These are phyloP conservation scores for Sparus aurata DNA, from an alignment of 2,797 vertebrate genomes.

Conservation along the genomic window DNA sequence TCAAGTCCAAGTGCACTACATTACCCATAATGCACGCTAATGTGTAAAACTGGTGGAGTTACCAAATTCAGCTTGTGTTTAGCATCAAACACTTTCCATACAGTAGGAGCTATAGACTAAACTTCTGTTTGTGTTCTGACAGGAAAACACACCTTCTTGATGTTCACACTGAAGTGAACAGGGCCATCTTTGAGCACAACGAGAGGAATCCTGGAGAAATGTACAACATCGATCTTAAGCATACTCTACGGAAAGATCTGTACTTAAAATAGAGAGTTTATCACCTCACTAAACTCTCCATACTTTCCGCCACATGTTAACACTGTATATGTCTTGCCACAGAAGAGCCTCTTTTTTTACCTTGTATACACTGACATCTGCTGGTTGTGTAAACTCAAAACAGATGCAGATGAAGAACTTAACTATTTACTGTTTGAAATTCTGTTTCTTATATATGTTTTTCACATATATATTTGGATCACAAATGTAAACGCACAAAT, in stretches of 20 bases:
- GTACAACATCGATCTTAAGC: slow-evolving; percentile 86
- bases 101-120: slow-evolving; percentile 2
- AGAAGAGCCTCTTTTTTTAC: slow-evolving; percentile 31
- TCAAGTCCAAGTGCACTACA: no score
- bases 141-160: slow-evolving; percentile 88
- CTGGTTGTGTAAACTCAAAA: slow-evolving; percentile 16
- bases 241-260: slow-evolving; percentile 91
- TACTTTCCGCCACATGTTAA: no score
- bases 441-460: no score
- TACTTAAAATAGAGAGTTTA: slow-evolving; percentile 72
- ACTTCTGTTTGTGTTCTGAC: slow-evolving; percentile 59
- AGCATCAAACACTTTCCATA: background rate
- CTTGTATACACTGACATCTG: slow-evolving; percentile 56
- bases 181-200: slow-evolving; percentile 86
- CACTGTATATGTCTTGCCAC: background rate
- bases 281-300: background rate
- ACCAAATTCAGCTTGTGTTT: background rate
- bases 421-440: slow-evolving; percentile 11
- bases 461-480: background rate
- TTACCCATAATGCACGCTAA: no score
- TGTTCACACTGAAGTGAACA: slow-evolving; percentile 88
- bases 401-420: background rate
- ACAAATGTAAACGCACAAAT: background rate
- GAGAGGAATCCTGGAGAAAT: slow-evolving; percentile 65
- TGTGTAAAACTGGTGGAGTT: no score